Evolutionary conservation across 2,888 invertebrate genomes (phyloP).

Genomic region (Elgonia sp.): DNA sequence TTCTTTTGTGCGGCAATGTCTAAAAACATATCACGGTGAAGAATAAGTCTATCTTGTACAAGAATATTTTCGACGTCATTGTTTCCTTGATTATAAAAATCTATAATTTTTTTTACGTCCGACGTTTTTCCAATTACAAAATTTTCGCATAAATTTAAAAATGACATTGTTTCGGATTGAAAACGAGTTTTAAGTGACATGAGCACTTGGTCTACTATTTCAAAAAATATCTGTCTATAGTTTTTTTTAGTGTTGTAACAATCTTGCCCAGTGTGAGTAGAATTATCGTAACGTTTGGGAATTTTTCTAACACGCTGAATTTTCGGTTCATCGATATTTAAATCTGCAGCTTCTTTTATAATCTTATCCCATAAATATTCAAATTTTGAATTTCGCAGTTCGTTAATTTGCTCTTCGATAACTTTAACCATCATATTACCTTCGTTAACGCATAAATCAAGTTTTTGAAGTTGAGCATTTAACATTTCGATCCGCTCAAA

Average conservation of each 20-base stretch:
- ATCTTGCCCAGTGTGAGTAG: too few relatives aligned
- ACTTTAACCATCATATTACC: slow-evolving; percentile 26
- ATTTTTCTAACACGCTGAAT: too few relatives aligned
- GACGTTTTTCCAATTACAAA: slow-evolving; percentile 51
- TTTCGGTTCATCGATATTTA: slow-evolving; percentile 63
- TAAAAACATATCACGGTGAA: slow-evolving; percentile 25
- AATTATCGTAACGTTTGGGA: too few relatives aligned
- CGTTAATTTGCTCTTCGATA: slow-evolving; percentile 26
- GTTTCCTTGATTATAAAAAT: slow-evolving; percentile 44
- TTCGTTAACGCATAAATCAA: slow-evolving; percentile 62
- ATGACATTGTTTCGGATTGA: too few relatives aligned
- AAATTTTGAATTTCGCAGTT: slow-evolving; percentile 57
- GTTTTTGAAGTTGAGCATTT: slow-evolving; percentile 68
- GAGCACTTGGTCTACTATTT: too few relatives aligned
- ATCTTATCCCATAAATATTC: slow-evolving; percentile 47
- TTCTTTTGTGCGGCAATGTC: neutral
- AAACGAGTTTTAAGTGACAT: too few relatives aligned
- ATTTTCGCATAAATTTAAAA: slow-evolving; percentile 60
- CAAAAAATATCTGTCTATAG: too few relatives aligned
- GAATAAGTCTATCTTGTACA: neutral
- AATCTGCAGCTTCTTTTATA: slow-evolving; percentile 37
- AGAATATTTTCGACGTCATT: neutral
- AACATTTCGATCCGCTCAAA: slow-evolving; percentile 71
- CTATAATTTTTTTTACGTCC: slow-evolving; percentile 33
- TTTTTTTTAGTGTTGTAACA: too few relatives aligned